Percentiles rank a stretch among this genome's conserved stretches.
Evolutionary conservation across 2,113 vertebrate species (phyloP).

Genomic region (Halcyon senegalensis): DNA sequence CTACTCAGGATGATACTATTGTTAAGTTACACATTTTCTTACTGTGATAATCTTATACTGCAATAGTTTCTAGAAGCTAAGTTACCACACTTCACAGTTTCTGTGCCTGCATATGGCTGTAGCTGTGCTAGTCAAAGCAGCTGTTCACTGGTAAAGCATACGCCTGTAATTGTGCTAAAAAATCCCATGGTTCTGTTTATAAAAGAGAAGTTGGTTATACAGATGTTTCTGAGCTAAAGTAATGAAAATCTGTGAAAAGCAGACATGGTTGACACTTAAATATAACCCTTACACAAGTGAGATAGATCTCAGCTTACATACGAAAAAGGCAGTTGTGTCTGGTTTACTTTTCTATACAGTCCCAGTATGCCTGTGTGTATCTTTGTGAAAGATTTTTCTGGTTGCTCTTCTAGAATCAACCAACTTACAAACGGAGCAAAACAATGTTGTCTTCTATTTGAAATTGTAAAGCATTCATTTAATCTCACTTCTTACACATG

Average conservation of each 20-base stretch:
- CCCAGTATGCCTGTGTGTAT: accelerated
- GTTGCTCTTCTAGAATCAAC: not conserved
- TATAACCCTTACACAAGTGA: accelerated
- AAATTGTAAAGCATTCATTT: not conserved
- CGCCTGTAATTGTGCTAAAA: not conserved
- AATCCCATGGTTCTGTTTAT: not conserved
- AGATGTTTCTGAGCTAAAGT: not conserved
- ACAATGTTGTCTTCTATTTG: not conserved
- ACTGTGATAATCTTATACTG: not conserved
- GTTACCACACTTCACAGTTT: not conserved
- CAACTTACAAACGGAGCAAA: not conserved
- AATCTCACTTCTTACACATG: not conserved
- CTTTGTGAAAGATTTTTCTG: not conserved
- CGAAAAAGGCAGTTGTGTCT: not conserved
- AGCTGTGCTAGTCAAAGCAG: not conserved
- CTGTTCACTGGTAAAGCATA: not conserved
- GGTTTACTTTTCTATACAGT: not conserved
- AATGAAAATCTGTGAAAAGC: not conserved
- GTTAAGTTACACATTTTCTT: not conserved
- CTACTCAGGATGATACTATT: not conserved
- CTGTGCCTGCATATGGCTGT: not conserved
- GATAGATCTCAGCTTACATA: not conserved
- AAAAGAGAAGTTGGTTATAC: not conserved
- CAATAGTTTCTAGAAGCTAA: not conserved
- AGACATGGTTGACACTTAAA: not conserved